Percentiles rank a stretch among this genome's conserved stretches.
phyloP scores from a whole-genome alignment of 2,113 vertebrate species.

The Nesospiza acunhae region DNA sequence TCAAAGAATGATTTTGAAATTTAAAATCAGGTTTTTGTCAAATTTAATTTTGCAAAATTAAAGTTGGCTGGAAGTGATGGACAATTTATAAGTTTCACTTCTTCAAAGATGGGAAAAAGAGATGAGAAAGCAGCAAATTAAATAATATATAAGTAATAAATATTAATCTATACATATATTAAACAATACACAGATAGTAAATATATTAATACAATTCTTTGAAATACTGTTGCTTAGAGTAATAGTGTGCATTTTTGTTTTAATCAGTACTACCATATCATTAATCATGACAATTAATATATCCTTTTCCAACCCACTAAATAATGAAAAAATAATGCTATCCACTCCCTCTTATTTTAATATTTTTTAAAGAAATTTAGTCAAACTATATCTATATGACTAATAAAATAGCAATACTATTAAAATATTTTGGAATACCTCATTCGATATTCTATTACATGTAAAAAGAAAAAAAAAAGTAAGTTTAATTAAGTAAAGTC shows the following conservation, averaged over 20 bases:
- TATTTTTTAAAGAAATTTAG: too few species aligned
- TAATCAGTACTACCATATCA: neutral
- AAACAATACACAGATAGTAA: neutral
- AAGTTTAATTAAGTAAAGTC: neutral
- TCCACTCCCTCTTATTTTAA: too few species aligned
- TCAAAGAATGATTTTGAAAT: neutral
- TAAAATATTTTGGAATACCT: neutral
- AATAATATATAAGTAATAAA: neutral
- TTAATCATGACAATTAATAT: neutral
- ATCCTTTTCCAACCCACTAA: neutral
- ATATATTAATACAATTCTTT: neutral
- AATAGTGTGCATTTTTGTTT: neutral
- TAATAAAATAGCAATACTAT: too few species aligned
- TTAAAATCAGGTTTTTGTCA: neutral
- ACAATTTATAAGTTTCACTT: neutral
- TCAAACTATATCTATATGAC: too few species aligned
- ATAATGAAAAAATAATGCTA: neutral
- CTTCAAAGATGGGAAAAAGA: neutral
- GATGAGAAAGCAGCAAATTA: neutral
- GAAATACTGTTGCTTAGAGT: neutral
- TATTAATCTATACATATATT: neutral
- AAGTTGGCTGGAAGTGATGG: neutral
- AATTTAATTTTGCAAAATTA: neutral
- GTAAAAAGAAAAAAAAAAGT: neutral
- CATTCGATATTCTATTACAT: neutral